Evolutionary conservation across 2,113 vertebrate genomes (phyloP).

Genomic region (Callionymus lyra): DNA sequence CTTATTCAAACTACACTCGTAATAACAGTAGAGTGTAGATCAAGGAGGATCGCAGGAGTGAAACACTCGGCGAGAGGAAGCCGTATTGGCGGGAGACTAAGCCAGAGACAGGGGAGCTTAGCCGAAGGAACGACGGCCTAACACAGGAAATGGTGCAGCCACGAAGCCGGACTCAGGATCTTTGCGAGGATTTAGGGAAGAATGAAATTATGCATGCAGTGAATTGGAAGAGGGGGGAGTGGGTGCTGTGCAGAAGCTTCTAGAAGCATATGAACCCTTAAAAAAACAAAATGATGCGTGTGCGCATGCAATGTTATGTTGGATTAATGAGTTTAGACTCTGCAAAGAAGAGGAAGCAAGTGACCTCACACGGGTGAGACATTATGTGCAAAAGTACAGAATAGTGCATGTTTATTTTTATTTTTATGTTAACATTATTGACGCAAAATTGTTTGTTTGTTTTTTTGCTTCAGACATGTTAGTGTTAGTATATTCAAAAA

Average conservation of each 20-base stretch:
- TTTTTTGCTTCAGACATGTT: no score
- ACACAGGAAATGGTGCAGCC: conserved; percentile 22
- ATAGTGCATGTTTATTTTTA: no score
- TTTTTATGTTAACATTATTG: no score
- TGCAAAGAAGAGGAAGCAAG: background rate
- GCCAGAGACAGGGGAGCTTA: conserved; percentile 21
- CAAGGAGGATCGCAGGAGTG: conserved; percentile 1
- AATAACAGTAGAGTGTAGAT: conserved; percentile 9
- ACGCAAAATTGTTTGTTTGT: no score
- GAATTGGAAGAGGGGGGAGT: background rate
- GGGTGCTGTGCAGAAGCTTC: conserved; percentile 1
- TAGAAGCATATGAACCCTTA: background rate
- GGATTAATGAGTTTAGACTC: background rate
- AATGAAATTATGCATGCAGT: conserved; percentile 18
- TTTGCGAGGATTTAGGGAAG: conserved; percentile 21
- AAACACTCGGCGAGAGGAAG: conserved; percentile 14
- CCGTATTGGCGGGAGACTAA: conserved; percentile 19
- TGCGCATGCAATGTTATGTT: background rate
- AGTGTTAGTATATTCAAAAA: no score
- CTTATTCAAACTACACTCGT: background rate
- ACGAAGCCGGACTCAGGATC: conserved; percentile 12
- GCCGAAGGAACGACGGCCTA: conserved; percentile 19
- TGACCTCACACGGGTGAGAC: no score
- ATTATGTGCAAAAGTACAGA: no score
- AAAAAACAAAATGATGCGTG: background rate